Evolutionary conservation across 2,888 invertebrate species (phyloP), one percentile per base, ranked within the genome.

Genomic region (Deilephila porcellus): DNA sequence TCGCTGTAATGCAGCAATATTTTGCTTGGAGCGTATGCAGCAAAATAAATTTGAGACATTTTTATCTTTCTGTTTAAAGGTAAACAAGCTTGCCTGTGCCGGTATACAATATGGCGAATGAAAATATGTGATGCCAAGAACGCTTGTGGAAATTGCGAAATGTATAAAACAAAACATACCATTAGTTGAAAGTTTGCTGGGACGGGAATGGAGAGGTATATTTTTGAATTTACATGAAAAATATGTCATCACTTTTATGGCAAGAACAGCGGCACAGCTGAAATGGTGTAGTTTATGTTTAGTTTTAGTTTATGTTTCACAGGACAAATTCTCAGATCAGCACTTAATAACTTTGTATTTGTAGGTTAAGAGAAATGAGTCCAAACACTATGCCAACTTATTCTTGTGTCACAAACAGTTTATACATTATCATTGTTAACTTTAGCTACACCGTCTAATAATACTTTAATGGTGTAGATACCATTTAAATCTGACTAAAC

Each of bases 21-120:
- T 67, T 67, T 67, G 67, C 25, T 67, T 45, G 25, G 45, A 67
- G 52, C 67, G 67, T 67, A 67, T 67, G 67, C 67, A 67, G 67
- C 67, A 25, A 67, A 67, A 67, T 67, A 67, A 52, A 67, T 67
- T 67, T 67, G 67, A 52, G 25, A 67, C 67, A 67, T 67, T 67
- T 67, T 52, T 67, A 67, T 67, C 67, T 67, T 17, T 67, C 67
- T 67, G 67, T 67, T 67, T 67, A 45, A 67, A 67, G 67, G 67
- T 67, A 67, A 67, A 67, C 67, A 67, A 52, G 67, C 45, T 67
- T 67, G 52, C 45, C 25, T 45, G 34, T 64, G 37, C 1, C 45
- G 45, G 45, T 45, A 20, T 45, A 45, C 67, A 67, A 67, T 67
- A 67, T 67, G 52, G 20, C 20, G 14, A 52, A 52, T 67, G 67